Evolutionary conservation across 2,113 vertebrate species (phyloP).

Genomic region (Pseudolaguvia tuberculata): DNA sequence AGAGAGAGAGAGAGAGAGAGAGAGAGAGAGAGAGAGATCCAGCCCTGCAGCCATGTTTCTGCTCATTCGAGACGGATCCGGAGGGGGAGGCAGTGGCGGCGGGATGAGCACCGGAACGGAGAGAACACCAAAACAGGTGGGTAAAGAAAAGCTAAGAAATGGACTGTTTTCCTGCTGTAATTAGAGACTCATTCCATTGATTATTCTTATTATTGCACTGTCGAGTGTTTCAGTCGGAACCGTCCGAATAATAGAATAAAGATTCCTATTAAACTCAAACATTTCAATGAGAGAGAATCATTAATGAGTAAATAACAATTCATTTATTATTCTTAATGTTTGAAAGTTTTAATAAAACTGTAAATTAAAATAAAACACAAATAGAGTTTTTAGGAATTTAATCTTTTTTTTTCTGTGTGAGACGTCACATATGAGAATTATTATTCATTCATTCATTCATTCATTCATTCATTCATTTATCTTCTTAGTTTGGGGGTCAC

Average conservation of each 20-base stretch:
- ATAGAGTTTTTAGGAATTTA: too few species aligned
- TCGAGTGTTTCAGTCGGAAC: neutral
- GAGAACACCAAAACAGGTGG: slow-evolving; percentile 70
- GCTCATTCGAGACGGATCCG: slow-evolving; percentile 68
- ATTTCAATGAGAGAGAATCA: neutral
- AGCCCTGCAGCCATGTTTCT: slow-evolving; percentile 68
- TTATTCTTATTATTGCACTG: neutral
- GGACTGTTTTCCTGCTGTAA: neutral
- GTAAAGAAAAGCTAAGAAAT: slow-evolving; percentile 11
- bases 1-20: slow-evolving; percentile 47
- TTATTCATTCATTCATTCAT: too few species aligned
- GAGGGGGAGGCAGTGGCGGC: slow-evolving; percentile 49
- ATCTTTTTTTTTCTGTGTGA: too few species aligned
- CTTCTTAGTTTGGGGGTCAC: too few species aligned
- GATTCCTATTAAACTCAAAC: too few species aligned
- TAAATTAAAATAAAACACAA: too few species aligned
- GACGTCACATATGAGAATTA: too few species aligned
- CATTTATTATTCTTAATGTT: too few species aligned
- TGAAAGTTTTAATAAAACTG: too few species aligned
- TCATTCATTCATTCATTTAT: too few species aligned
- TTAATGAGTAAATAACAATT: neutral
- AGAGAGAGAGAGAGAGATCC: slow-evolving; percentile 38
- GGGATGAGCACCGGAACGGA: slow-evolving; percentile 53
- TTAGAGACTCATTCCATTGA: too few species aligned
- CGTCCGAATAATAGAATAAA: too few species aligned